Conservation (phyloP, 2,797 vertebrate genomes). For the Etheostoma perlongum region DNA sequence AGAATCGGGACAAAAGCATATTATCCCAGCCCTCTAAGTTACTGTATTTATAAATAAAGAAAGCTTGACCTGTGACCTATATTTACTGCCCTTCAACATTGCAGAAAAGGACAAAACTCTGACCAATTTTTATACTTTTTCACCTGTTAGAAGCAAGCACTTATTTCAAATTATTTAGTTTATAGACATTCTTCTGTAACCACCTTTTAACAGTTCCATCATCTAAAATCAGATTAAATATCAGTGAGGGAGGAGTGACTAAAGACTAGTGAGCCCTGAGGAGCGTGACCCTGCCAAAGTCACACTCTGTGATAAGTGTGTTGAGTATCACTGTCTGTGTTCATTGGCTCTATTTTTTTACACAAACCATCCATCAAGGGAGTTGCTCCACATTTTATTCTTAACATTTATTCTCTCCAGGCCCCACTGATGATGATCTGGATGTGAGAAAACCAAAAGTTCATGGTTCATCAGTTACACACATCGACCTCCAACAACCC, state of each 20-base stretch:
- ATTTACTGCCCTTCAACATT: neutral
- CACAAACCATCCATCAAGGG: slow-evolving; percentile 72
- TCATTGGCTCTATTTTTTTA: slow-evolving; percentile 79
- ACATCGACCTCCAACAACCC: slow-evolving; percentile 59
- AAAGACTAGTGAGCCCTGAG: slow-evolving; percentile 17
- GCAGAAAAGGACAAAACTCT: neutral
- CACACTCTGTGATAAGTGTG: slow-evolving; percentile 17
- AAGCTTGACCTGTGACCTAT: slow-evolving; percentile 4
- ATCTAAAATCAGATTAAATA: slow-evolving; percentile 13
- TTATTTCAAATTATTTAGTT: neutral
- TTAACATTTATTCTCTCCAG: slow-evolving; percentile 77
- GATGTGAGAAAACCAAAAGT: slow-evolving; percentile 74
- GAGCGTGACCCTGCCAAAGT: slow-evolving; percentile 54
- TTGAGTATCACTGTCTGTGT: slow-evolving; percentile 64
- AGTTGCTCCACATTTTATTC: slow-evolving; percentile 86
- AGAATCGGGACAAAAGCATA: too few species aligned
- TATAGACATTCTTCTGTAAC: neutral
- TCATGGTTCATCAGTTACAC: slow-evolving; percentile 65
- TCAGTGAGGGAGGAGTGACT: slow-evolving; percentile 6
- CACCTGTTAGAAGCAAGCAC: neutral
- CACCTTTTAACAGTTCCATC: slow-evolving; percentile 2
- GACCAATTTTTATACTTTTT: neutral
- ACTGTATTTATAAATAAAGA: slow-evolving; percentile 23
- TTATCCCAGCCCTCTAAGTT: neutral
- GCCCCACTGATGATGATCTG: slow-evolving; percentile 67